Percentiles rank a stretch among this genome's conserved stretches.
These are phyloP conservation scores for Rhopalosiphum padi DNA, from an alignment of 1,140 invertebrate genomes.

Conservation along the genomic window DNA sequence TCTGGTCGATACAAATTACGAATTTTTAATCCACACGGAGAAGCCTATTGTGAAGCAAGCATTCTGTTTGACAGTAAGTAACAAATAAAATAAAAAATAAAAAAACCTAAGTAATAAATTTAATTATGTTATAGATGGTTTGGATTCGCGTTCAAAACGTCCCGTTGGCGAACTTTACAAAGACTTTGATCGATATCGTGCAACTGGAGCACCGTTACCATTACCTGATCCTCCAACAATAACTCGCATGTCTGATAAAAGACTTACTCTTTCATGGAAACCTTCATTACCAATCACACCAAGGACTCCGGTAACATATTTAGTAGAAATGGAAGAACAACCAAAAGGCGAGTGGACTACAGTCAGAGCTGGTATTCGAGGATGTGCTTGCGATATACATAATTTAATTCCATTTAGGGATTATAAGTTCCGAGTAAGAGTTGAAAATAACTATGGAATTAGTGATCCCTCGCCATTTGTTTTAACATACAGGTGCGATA, in stretches of 20 bases:
- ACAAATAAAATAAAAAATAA: not conserved
- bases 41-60: constrained; percentile 81
- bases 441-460: constrained; percentile 96
- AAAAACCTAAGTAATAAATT: not conserved
- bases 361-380: constrained; percentile 77
- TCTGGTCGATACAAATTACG: constrained; percentile 82
- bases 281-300: constrained; percentile 84
- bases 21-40: constrained; percentile 83
- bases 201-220: constrained; percentile 81
- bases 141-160: constrained; percentile 74
- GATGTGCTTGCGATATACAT: constrained; percentile 83
- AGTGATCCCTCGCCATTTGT: constrained; percentile 91
- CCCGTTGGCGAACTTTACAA: constrained; percentile 81
- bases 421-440: constrained; percentile 91
- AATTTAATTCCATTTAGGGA: constrained; percentile 85
- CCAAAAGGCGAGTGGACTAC: constrained; percentile 90
- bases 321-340: constrained; percentile 90
- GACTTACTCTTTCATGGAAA: constrained; percentile 88
- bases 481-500: constrained; percentile 68
- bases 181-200: constrained; percentile 83
- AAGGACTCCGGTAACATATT: constrained; percentile 86
- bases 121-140: constrained; percentile 65
- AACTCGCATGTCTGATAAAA: constrained; percentile 83
- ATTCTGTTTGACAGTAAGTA: constrained; percentile 82
- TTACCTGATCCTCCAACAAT: constrained; percentile 87